Evolutionary conservation across 2,888 invertebrate species (phyloP), one percentile per base, ranked within the genome.

Genomic region (Zelleria hepariella): DNA sequence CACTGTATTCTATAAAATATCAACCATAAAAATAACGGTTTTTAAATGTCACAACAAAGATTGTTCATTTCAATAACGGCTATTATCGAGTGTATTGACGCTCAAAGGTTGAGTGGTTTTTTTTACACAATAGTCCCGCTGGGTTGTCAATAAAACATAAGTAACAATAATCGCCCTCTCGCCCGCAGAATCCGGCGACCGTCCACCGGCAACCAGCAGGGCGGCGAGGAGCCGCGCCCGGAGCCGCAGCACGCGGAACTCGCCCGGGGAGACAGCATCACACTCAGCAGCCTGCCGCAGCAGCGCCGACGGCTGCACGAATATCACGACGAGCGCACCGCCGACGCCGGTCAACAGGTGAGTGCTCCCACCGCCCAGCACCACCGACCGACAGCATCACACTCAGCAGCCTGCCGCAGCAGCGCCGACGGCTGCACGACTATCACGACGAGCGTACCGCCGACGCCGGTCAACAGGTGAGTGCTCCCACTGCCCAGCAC

Each of bases 261-360:
- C 57, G 74, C 74, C 15, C 68, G 77, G 0, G 73, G 72, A 2
- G 82, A 79, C 21, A 69, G 80, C 0, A 77, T 86, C 62, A 87
- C 86, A 0, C 67, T 88, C 2, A 86, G 86, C 71, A 85, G 81
- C 62, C 68, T 86, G 60, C 82, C 85, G 32, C 90, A 90, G 69
- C 90, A 90, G 70, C 72, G 81, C 27, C 67, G 81, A 58, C 20
- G 53, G 53, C 26, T 60, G 59, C 26, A 60, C 53, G 85, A 85
- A 20, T 77, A 75, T 59, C 78, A 78, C 49, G 82, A 86, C 20
- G 78, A 80, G 1, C 61, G 62, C 25, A 59, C 58, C 15, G 18
- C 55, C 48, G 57, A 59, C 47, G 47, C 27, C 42, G 42, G 23
- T 5, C 61, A 57, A 20, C 59, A 57, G 24, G 23, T 5, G 49